Percentiles rank a stretch among this genome's conserved stretches.
Conservation (phyloP, 2,797 vertebrate genomes). For the Myripristis jacobus region DNA sequence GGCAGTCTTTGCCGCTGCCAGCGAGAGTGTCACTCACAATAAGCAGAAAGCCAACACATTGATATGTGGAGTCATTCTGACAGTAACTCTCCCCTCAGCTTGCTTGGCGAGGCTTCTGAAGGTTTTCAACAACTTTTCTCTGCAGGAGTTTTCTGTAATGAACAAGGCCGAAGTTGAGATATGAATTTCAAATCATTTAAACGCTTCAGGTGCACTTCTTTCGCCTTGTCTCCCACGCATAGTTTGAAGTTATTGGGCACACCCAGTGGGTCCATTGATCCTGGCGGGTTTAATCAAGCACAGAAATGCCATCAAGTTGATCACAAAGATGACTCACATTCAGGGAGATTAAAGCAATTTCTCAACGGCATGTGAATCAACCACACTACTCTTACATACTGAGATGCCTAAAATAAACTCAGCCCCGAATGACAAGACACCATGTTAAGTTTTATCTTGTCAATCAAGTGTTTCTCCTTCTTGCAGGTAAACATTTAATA, state of each 20-base stretch:
- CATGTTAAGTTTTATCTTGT: too few species aligned
- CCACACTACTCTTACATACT: not conserved
- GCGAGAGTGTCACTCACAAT: constrained; percentile 19
- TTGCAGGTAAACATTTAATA: not conserved
- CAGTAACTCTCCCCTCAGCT: constrained; percentile 23
- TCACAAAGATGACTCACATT: constrained; percentile 10
- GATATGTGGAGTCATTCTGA: constrained; percentile 40
- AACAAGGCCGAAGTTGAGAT: constrained; percentile 61
- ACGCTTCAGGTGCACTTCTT: constrained; percentile 38
- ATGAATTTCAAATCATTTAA: constrained; percentile 60
- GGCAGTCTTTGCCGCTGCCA: constrained; percentile 13
- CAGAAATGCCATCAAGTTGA: constrained; percentile 25
- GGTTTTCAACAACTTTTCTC: constrained; percentile 50
- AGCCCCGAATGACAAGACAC: not conserved
- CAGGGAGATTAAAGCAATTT: constrained; percentile 1
- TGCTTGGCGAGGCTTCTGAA: constrained; percentile 24
- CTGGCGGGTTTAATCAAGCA: constrained; percentile 50
- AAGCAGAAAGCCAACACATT: constrained; percentile 26
- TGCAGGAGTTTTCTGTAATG: constrained; percentile 53
- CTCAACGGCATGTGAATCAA: not conserved
- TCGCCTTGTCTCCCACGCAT: constrained; percentile 16
- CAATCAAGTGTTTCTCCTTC: not conserved
- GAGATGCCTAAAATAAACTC: not conserved
- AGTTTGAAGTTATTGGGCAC: constrained; percentile 34
- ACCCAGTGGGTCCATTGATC: constrained; percentile 37